Evolutionary conservation across 1,140 invertebrate genomes (phyloP).

Genomic region (Procambarus virginalis): DNA sequence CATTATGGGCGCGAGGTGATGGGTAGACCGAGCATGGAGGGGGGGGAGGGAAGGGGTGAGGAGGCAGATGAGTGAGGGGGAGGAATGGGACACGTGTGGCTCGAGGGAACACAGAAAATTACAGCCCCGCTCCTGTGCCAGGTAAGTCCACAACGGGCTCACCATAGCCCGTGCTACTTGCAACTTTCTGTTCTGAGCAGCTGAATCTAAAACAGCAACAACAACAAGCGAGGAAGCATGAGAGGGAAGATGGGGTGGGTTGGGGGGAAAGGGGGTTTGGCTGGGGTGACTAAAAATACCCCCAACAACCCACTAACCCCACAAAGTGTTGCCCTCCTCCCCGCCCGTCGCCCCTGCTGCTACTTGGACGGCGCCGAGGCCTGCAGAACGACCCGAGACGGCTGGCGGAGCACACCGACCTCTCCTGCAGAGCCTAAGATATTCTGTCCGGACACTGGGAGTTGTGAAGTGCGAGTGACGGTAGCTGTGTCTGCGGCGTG

Average conservation of each 20-base stretch:
- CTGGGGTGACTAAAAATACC: constrained; percentile 35
- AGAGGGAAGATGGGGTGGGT: neutral
- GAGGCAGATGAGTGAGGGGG: neutral
- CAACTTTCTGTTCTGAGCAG: no score
- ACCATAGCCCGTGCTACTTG: no score
- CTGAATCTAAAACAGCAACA: no score
- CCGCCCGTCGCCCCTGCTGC: neutral
- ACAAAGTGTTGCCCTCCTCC: constrained; percentile 14
- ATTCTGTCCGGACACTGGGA: neutral
- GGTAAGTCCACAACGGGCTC: no score
- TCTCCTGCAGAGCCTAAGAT: neutral
- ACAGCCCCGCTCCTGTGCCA: no score
- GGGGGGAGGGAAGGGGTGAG: neutral
- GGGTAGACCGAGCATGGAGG: neutral
- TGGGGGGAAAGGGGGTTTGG: neutral
- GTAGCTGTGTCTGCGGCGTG: neutral
- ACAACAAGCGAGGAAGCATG: neutral
- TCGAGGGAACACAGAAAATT: no score
- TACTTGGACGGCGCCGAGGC: constrained; percentile 9
- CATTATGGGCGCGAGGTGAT: neutral
- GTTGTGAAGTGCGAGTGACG: constrained; percentile 5
- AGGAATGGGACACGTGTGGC: no score
- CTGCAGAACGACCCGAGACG: constrained; percentile 35
- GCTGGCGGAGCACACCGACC: constrained; percentile 3
- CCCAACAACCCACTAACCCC: constrained; percentile 57